Base-by-base conservation (phyloP, 30 jellyfish, hydroid and myxozoan genomes). In the Aurelia coerulea region DNA sequence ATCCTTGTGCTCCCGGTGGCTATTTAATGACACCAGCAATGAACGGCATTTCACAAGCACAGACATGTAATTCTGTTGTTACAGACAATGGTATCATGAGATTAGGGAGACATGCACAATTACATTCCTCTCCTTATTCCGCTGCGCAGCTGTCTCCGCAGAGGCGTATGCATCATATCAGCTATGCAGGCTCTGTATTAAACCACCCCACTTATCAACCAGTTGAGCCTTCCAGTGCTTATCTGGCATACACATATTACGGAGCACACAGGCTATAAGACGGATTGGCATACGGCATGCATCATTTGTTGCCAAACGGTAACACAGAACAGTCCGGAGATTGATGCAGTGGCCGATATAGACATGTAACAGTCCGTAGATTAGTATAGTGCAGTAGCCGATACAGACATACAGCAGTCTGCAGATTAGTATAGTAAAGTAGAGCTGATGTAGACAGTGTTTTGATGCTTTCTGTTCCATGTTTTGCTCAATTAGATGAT, bases 131-230 rank as follows among this genome's bases (percentile, higher is more conserved):
- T 0, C 86, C 95, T 1, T 76, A 86, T 81, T 64, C 90, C 65
- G 31, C 89, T 31, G 87, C 90, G 29, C 90, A 80, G 80, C 72
- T 86, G 51, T 86, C 95, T 17, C 95, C 95, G 73, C 95, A 86
- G 90, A 70, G 95, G 74, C 85, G 95, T 17, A 76, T 70, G 13
- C 95, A 76, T 58, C 95, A 86, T 51, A 39, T 78, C 42, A 89
- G 95, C 63, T 78, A 75, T 62, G 76, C 94, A 1, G 88, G 94
- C 59, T 85, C 94, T 15, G 88, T 85, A 34, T 82, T 85, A 16
- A 51, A 73, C 65, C 95, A 73, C 42, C 34, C 89, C 32, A 60
- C 80, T 33, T 86, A 76, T 64, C 95, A 76, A 39, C 74, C 85
- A 18, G 85, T 76, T 16, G 95, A 86, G 37, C 89, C 95, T 1